These are phyloP conservation scores for Eupithecia inturbata DNA, from an alignment of 2,888 invertebrate species.

Conservation along the genomic window DNA sequence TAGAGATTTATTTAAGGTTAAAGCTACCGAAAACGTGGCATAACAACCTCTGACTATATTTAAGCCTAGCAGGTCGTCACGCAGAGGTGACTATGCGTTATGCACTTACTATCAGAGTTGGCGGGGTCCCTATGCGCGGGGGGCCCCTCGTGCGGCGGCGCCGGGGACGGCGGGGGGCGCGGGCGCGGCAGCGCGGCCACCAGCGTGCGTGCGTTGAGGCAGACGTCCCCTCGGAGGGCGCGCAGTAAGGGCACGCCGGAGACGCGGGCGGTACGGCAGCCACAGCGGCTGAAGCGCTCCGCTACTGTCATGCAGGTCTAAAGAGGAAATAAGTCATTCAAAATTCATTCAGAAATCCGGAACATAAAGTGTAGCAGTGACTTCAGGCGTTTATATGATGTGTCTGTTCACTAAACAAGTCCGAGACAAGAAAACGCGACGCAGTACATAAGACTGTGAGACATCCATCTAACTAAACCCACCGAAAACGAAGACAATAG, in stretches of 20 bases:
- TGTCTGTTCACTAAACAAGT: no score
- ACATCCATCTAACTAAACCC: no score
- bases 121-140: constrained; percentile 45
- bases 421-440: no score
- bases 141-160: constrained; percentile 35
- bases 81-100: no score
- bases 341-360: not conserved
- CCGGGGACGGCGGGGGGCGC: constrained; percentile 36
- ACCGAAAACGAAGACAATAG: no score
- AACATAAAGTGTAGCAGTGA: not conserved
- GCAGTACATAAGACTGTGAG: no score
- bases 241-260: constrained; percentile 70
- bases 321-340: not conserved
- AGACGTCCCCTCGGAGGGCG: constrained; percentile 90
- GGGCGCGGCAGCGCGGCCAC: constrained; percentile 85
- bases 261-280: constrained; percentile 37
- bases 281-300: constrained; percentile 30
- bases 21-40: no score
- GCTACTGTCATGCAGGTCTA: constrained; percentile 38
- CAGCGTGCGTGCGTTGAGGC: constrained; percentile 89
- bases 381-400: no score
- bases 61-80: not conserved
- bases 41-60: not conserved
- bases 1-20: no score
- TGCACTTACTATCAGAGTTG: constrained; percentile 54